Percentiles rank a stretch among this genome's conserved stretches.
phyloP scores from a whole-genome alignment of 2,797 vertebrate species.

The Balearica regulorum region DNA sequence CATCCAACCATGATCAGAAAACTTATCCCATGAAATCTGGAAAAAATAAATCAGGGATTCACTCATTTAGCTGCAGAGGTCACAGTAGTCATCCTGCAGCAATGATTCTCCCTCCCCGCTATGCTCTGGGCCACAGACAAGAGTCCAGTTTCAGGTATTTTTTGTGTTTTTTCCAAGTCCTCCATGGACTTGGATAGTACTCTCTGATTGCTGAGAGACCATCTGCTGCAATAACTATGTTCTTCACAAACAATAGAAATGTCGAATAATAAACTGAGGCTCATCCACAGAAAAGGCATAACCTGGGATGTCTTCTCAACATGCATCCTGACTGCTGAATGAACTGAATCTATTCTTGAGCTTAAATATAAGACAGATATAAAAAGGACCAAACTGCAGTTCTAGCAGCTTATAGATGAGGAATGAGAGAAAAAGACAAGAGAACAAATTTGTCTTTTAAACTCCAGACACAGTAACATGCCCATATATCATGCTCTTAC shows the following conservation, averaged over 20 bases:
- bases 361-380: background rate
- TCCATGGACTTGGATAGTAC: background rate
- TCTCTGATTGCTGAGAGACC: background rate
- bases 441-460: background rate
- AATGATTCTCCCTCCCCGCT: fast-evolving
- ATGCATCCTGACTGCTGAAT: background rate
- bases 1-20: background rate
- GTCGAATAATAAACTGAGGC: background rate
- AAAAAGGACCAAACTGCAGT: background rate
- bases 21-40: background rate
- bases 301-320: background rate
- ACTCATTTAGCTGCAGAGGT: background rate
- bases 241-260: background rate
- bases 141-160: fast-evolving
- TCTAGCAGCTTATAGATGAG: background rate
- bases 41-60: background rate
- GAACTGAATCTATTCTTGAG: background rate
- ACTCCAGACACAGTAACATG: background rate
- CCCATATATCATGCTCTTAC: background rate
- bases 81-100: background rate
- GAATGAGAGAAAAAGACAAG: background rate
- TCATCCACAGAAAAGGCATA: background rate
- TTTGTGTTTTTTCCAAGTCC: background rate
- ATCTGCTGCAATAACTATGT: background rate
- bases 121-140: background rate